Conservation (phyloP, 2,797 vertebrate genomes). For the Sebastes minor region DNA sequence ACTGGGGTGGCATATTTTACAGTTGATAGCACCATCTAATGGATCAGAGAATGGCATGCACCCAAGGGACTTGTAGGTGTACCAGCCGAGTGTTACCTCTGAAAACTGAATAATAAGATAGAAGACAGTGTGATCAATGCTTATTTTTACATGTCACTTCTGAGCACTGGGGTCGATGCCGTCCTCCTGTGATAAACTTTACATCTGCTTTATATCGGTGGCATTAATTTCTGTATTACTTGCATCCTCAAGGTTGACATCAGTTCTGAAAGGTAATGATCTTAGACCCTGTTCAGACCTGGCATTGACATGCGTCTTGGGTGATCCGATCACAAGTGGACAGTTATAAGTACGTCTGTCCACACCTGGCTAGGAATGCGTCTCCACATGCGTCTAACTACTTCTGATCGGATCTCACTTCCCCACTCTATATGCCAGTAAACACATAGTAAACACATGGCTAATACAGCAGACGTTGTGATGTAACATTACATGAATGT, state of each 20-base stretch:
- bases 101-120: background rate
- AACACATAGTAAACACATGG: too few relatives aligned
- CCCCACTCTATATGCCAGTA: too few relatives aligned
- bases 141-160: constrained; percentile 13
- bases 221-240: background rate
- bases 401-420: too few relatives aligned
- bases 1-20: constrained; percentile 16
- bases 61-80: constrained; percentile 5
- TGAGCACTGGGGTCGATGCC: constrained; percentile 10
- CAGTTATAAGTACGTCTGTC: too few relatives aligned
- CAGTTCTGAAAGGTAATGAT: background rate
- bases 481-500: too few relatives aligned
- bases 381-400: too few relatives aligned
- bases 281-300: background rate
- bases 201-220: background rate
- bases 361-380: too few relatives aligned
- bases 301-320: too few relatives aligned
- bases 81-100: background rate
- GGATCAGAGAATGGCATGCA: constrained; percentile 50
- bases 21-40: constrained; percentile 57
- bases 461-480: too few relatives aligned
- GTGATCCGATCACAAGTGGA: too few relatives aligned
- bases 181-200: constrained; percentile 8
- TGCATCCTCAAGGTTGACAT: background rate
- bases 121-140: background rate